Evolutionary conservation across 1,140 invertebrate genomes (phyloP).

Genomic region (Saccostrea glomerata): DNA sequence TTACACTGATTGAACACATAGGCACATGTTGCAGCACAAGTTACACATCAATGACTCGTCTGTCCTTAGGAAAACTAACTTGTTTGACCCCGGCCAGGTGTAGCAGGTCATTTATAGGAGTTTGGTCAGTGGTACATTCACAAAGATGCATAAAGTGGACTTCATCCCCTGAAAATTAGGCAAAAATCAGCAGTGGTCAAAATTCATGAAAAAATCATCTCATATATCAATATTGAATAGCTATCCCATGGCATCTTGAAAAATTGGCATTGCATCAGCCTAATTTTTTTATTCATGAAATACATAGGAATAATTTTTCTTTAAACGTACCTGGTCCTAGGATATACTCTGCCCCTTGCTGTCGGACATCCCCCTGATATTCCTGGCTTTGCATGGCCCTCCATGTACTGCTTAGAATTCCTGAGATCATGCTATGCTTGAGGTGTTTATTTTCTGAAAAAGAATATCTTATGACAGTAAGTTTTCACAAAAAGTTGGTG

Average conservation of each 20-base stretch:
- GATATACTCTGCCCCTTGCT: conserved; percentile 71
- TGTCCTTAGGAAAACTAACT: conserved; percentile 73
- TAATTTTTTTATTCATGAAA: no score
- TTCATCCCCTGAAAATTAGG: conserved; percentile 65
- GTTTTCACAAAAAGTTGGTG: no score
- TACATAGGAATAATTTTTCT: no score
- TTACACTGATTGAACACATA: background rate
- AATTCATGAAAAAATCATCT: no score
- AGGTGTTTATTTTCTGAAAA: conserved; percentile 65
- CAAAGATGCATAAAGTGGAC: conserved; percentile 73
- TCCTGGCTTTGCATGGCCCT: conserved; percentile 68
- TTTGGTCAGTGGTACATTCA: conserved; percentile 67
- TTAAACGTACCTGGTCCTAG: conserved; percentile 69
- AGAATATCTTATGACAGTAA: background rate
- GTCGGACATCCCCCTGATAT: conserved; percentile 70
- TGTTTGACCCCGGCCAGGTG: conserved; percentile 64
- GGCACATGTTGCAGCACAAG: background rate
- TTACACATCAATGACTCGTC: conserved; percentile 56
- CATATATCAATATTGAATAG: no score
- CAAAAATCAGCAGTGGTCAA: background rate
- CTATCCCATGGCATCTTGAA: no score
- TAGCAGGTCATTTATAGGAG: conserved; percentile 72
- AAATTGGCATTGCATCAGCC: no score
- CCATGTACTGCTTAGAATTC: conserved; percentile 70
- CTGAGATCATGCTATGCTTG: conserved; percentile 68